Base-by-base conservation (phyloP, 1,140 invertebrate genomes). In the Brachystomella parvula region DNA sequence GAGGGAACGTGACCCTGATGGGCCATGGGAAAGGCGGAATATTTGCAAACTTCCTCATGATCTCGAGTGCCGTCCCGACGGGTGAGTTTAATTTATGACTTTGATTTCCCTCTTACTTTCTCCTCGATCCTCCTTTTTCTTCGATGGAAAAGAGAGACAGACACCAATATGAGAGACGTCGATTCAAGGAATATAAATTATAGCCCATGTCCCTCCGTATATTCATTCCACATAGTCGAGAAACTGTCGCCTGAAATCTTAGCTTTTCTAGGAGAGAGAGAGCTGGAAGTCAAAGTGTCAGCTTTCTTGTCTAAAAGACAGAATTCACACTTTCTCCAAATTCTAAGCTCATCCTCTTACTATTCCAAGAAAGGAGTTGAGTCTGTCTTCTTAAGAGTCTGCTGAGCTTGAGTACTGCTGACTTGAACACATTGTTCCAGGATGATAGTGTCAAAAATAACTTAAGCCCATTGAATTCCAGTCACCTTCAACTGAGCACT, bases 21-120 rank as follows among this genome's bases (percentile, higher is more conserved):
- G 96, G 96, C 0, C 94, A 97, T 74, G 94, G 94, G 0, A 92
- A 92, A 21, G 95, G 95, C 0, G 94, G 94, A 0, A 91, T 94
- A 12, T 92, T 93, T 75, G 92, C 96, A 17, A 93, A 97, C 78
- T 90, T 96, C 75, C 82, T 98, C 63, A 88, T 96, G 79, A 88
- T 93, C 26, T 95, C 93, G 33, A 87, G 90, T 64, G 89, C 92
- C 44, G 92, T 93, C 49, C 89, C 92, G 9, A 90, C 94, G 80
- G 91, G 93, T 95, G 79, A 85, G 82, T 78, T 15, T 60, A 64
- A 68, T 69, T 56, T 47, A 63, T 47, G 3, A 21, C 62, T 63
- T 63, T 28, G 24, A 60, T 29, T 60, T 17, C 17, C 6, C n/a
- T n/a, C n/a, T n/a, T n/a, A n/a, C n/a, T n/a, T n/a, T n/a, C n/a